phyloP scores from a whole-genome alignment of 2,113 vertebrate species.

The Vidua macroura region DNA sequence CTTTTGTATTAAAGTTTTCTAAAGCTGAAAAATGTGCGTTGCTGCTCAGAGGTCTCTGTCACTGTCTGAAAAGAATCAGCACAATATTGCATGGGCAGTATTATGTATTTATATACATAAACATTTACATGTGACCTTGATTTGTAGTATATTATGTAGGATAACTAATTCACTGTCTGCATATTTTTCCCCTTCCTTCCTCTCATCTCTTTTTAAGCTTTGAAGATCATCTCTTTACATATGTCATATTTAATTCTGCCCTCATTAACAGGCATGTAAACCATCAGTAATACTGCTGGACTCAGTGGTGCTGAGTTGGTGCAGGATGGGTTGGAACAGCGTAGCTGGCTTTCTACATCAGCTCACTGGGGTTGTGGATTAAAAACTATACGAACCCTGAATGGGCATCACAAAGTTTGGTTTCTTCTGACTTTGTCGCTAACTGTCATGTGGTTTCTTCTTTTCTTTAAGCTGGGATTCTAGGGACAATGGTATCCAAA shows the following conservation, averaged over 20 bases:
- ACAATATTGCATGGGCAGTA: not conserved
- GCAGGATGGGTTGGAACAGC: not conserved
- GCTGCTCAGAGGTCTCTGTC: not conserved
- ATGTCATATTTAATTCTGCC: not conserved
- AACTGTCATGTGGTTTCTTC: not conserved
- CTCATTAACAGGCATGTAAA: not conserved
- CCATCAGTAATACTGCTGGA: not conserved
- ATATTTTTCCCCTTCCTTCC: not conserved
- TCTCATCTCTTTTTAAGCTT: not conserved
- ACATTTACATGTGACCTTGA: slow-evolving; percentile 6
- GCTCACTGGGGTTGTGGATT: not conserved
- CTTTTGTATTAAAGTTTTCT: slow-evolving; percentile 8
- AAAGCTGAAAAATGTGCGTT: slow-evolving; percentile 18
- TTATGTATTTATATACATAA: not conserved
- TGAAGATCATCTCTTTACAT: not conserved
- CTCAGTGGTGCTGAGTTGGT: not conserved
- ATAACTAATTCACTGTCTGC: not conserved
- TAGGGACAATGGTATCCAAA: not conserved
- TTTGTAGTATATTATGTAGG: not conserved
- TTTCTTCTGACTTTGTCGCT: not conserved
- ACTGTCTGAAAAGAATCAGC: not conserved
- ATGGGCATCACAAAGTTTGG: not conserved
- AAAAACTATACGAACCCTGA: not conserved
- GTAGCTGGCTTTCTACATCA: not conserved
- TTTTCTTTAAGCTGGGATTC: not conserved